A percentile compares a stretch with the other conserved stretches of the same genome.
phyloP scores from a whole-genome alignment of 1,140 invertebrate genomes.

The Bombyx mandarina region DNA sequence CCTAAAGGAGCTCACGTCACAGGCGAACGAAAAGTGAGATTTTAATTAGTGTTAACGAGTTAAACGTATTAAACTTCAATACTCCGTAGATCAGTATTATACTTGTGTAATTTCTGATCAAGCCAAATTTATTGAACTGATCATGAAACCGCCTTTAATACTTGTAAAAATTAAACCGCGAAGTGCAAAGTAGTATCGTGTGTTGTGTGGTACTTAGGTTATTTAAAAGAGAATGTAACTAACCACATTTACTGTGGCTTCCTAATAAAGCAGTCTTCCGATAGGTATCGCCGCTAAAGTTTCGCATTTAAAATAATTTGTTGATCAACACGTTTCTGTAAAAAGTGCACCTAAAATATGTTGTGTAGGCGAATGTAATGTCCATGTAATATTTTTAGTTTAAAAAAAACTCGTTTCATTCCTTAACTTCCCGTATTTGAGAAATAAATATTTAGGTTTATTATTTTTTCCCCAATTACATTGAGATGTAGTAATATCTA shows the following conservation, averaged over 20 bases:
- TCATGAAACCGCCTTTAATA: conserved; percentile 58
- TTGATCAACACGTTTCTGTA: conserved; percentile 30
- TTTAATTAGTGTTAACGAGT: conserved; percentile 26
- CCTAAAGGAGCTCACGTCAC: conserved; percentile 16
- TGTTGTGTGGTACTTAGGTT: conserved; percentile 54
- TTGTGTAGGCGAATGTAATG: conserved; percentile 4
- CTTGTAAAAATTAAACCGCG: conserved; percentile 50
- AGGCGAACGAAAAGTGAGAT: conserved; percentile 35
- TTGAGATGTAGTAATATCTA: conserved; percentile 27
- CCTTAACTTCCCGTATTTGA: conserved; percentile 14
- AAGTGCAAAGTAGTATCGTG: conserved; percentile 47
- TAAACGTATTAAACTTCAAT: conserved; percentile 29
- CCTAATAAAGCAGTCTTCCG: conserved; percentile 69
- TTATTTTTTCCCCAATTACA: conserved; percentile 20
- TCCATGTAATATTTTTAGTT: neutral
- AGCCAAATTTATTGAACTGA: conserved; percentile 67
- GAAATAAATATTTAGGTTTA: conserved; percentile 7
- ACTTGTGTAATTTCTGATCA: conserved; percentile 47
- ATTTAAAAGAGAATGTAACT: conserved; percentile 54
- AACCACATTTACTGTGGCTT: conserved; percentile 63
- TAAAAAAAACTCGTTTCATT: conserved; percentile 21
- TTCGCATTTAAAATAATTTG: conserved; percentile 56
- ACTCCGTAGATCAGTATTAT: conserved; percentile 58
- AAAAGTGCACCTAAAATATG: conserved; percentile 3
- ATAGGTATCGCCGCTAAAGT: conserved; percentile 62